A percentile compares a stretch with the other conserved stretches of the same genome.
phyloP scores from a whole-genome alignment of 64 coral and sea anemone species.

The Montipora capricornis region DNA sequence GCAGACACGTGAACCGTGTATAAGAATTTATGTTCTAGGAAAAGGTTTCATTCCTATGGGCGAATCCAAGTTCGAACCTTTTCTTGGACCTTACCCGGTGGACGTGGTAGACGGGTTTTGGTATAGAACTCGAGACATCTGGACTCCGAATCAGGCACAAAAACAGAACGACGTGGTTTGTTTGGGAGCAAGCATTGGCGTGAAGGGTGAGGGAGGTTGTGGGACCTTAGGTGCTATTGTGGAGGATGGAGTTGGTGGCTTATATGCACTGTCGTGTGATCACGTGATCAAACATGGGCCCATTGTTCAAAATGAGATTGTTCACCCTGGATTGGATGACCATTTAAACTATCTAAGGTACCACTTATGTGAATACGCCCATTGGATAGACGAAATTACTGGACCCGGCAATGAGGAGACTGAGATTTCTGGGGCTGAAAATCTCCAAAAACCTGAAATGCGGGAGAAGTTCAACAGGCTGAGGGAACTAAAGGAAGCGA shows the following conservation, averaged over 20 bases:
- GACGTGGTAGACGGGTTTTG: slow-evolving; percentile 49
- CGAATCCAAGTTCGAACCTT: neutral
- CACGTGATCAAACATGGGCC: slow-evolving; percentile 18
- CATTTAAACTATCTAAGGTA: neutral
- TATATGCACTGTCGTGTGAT: slow-evolving; percentile 21
- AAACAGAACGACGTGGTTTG: neutral
- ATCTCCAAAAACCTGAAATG: too few species aligned
- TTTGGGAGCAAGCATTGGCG: too few species aligned
- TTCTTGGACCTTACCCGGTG: neutral
- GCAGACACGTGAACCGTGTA: neutral
- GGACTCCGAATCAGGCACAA: neutral
- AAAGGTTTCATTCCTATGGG: too few species aligned
- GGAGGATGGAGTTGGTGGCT: neutral
- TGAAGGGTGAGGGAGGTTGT: too few species aligned
- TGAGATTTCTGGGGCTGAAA: too few species aligned
- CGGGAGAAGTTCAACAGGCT: neutral
- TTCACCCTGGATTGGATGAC: too few species aligned
- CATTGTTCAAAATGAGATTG: too few species aligned
- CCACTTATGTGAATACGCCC: neutral
- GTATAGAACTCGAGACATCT: neutral
- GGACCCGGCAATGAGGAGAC: too few species aligned
- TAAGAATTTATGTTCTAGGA: slow-evolving; percentile 4
- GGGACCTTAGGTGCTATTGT: too few species aligned
- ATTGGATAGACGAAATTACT: neutral
- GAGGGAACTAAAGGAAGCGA: too few species aligned